Percentiles rank a stretch among this genome's conserved stretches.
These are phyloP conservation scores for Allobates femoralis DNA, from an alignment of 2,797 vertebrate species.

Conservation along the genomic window DNA sequence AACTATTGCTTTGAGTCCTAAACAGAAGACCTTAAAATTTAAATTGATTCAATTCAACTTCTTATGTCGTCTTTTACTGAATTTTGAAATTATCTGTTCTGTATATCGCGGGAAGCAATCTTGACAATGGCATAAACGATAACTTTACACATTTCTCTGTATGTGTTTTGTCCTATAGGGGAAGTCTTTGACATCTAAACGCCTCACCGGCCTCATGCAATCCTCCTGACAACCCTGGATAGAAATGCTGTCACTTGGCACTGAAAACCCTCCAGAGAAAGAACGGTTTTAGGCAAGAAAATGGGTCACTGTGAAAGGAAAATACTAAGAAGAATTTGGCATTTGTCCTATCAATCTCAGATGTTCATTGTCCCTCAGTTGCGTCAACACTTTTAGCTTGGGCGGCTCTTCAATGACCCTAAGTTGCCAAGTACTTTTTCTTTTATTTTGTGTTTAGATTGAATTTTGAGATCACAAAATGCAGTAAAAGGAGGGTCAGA, in stretches of 20 bases:
- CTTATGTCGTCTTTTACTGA: not conserved
- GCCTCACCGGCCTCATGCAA: constrained; percentile 95
- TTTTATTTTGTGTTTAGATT: constrained; percentile 50
- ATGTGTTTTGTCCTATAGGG: constrained; percentile 77
- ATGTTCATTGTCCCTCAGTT: constrained; percentile 65
- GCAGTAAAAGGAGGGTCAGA: not conserved
- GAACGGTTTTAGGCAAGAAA: constrained; percentile 67
- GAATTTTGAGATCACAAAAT: constrained; percentile 55
- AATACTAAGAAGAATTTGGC: constrained; percentile 57
- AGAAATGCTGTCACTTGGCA: constrained; percentile 65
- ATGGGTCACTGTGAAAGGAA: constrained; percentile 67
- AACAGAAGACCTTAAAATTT: not conserved
- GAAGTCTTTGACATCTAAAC: constrained; percentile 93
- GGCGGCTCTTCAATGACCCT: constrained; percentile 60
- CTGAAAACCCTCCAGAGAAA: constrained; percentile 59
- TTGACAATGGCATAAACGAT: not conserved
- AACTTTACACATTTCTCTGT: constrained; percentile 6
- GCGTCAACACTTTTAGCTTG: constrained; percentile 67
- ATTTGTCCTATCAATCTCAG: constrained; percentile 19
- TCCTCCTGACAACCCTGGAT: constrained; percentile 86
- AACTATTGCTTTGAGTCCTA: too few species aligned
- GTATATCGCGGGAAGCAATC: not conserved
- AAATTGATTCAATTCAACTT: too few species aligned
- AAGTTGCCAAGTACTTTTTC: constrained; percentile 60
- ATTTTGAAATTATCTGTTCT: not conserved